Percentiles rank a stretch among this genome's conserved stretches.
Evolutionary conservation across 2,888 invertebrate species (phyloP).

Genomic region (Latrodectus hesperus): DNA sequence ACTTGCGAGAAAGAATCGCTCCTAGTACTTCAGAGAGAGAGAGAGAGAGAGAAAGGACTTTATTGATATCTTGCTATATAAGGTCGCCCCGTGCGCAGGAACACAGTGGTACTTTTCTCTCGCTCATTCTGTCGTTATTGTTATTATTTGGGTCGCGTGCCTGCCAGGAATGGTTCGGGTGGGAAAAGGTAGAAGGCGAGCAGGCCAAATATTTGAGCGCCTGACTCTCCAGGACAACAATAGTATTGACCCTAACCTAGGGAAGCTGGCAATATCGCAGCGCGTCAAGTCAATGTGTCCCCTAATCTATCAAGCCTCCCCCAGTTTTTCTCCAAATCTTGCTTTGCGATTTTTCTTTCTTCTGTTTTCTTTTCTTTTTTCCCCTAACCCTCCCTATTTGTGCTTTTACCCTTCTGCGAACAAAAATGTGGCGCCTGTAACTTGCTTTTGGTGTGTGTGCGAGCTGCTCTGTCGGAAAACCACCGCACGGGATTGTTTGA

Average conservation of each 20-base stretch:
- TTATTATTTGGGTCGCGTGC: slow-evolving; percentile 29
- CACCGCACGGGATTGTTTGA: background rate
- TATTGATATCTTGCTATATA: too few species aligned
- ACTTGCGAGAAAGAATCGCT: too few species aligned
- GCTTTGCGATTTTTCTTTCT: background rate
- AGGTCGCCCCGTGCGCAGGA: background rate
- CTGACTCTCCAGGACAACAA: slow-evolving; percentile 55
- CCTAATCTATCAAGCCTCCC: slow-evolving; percentile 64
- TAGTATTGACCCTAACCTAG: slow-evolving; percentile 61
- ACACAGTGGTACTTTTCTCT: background rate
- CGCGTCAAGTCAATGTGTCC: slow-evolving; percentile 69
- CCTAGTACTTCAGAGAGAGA: too few species aligned
- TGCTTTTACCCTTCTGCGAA: slow-evolving; percentile 6
- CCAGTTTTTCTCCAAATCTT: slow-evolving; percentile 55
- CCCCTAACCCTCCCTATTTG: slow-evolving; percentile 2
- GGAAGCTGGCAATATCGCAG: slow-evolving; percentile 59
- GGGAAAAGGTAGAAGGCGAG: slow-evolving; percentile 36
- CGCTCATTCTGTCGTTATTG: background rate
- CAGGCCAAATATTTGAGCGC: slow-evolving; percentile 62
- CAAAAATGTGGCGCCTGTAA: slow-evolving; percentile 46
- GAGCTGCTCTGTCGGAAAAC: background rate
- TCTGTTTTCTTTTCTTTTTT: background rate
- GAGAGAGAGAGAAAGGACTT: too few species aligned
- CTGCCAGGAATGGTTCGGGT: background rate
- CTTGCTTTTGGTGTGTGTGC: slow-evolving; percentile 45